Percentiles rank a stretch among this genome's conserved stretches.
phyloP scores from a whole-genome alignment of 23 tunicate species.

The Halocynthia aurantium region DNA sequence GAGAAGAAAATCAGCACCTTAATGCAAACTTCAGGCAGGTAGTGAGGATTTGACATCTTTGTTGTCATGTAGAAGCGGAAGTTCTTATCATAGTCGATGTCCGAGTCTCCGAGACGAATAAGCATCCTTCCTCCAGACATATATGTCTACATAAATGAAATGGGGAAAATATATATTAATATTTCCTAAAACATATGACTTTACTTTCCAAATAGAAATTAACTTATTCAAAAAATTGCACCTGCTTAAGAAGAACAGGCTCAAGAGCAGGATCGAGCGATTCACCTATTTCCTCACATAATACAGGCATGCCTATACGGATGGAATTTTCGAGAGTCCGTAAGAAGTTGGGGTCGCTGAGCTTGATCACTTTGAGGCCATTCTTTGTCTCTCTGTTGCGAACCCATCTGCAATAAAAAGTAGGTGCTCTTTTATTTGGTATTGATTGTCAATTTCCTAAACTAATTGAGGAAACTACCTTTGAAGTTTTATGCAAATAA shows the following conservation, averaged over 20 bases:
- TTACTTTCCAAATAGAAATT: not conserved
- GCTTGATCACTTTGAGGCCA: slow-evolving; percentile 92
- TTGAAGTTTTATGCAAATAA: not conserved
- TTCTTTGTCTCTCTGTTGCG: slow-evolving; percentile 87
- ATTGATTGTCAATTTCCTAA: not conserved
- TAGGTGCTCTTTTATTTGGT: not conserved
- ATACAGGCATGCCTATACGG: slow-evolving; percentile 92
- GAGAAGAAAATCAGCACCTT: slow-evolving; percentile 36
- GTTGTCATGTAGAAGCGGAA: slow-evolving; percentile 99
- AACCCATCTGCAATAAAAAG: slow-evolving; percentile 57
- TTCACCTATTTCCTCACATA: slow-evolving; percentile 90
- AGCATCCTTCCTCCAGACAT: slow-evolving; percentile 88
- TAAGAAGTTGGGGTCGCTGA: slow-evolving; percentile 83
- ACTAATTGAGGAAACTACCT: not conserved
- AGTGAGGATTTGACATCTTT: slow-evolving; percentile 94
- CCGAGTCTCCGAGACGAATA: slow-evolving; percentile 94
- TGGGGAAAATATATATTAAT: not conserved
- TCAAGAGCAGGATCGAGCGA: slow-evolving; percentile 94
- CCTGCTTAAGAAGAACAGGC: slow-evolving; percentile 90
- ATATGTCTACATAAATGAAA: slow-evolving; percentile 52
- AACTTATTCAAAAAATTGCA: slow-evolving; percentile 3
- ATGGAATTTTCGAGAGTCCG: slow-evolving; percentile 93
- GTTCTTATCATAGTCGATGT: slow-evolving; percentile 96
- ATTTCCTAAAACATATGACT: not conserved
- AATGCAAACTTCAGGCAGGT: slow-evolving; percentile 96